These are phyloP conservation scores for Neoaliturus tenellus DNA, from an alignment of 2,888 invertebrate species.

Conservation along the genomic window DNA sequence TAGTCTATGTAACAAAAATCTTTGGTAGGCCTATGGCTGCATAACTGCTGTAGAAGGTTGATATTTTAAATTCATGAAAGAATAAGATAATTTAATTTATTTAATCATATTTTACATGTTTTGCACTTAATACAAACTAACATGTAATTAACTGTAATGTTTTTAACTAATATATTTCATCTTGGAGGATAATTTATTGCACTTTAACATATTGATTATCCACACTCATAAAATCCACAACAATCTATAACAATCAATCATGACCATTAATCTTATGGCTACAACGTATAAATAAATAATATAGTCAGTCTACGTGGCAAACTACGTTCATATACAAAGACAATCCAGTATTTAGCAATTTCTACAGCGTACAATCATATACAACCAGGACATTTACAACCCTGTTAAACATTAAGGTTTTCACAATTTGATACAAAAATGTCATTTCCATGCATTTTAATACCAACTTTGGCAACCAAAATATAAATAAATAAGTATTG, in stretches of 20 bases:
- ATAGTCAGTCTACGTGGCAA: conserved; percentile 3
- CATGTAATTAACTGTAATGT: conserved; percentile 25
- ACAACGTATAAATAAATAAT: conserved; percentile 35
- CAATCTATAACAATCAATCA: neutral
- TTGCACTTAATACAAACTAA: neutral
- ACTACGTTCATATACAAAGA: neutral
- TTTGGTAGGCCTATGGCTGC: too few relatives aligned
- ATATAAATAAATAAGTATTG: neutral
- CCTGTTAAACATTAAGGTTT: conserved; percentile 9
- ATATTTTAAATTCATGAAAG: too few relatives aligned
- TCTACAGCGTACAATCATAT: neutral
- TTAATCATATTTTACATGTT: conserved; percentile 29
- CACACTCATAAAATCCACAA: conserved; percentile 12
- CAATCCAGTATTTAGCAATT: neutral
- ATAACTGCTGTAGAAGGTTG: too few relatives aligned
- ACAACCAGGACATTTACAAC: neutral
- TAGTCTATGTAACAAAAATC: too few relatives aligned
- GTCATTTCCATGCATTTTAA: neutral
- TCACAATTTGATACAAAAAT: neutral
- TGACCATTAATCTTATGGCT: neutral
- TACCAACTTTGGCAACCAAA: neutral
- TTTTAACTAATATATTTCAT: conserved; percentile 20
- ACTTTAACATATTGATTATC: neutral
- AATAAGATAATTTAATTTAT: conserved; percentile 31
- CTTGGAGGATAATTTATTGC: conserved; percentile 2